A percentile compares a stretch with the other conserved stretches of the same genome.
Evolutionary conservation across 2,113 vertebrate genomes (phyloP).

Genomic region (Prietella phreatophila): DNA sequence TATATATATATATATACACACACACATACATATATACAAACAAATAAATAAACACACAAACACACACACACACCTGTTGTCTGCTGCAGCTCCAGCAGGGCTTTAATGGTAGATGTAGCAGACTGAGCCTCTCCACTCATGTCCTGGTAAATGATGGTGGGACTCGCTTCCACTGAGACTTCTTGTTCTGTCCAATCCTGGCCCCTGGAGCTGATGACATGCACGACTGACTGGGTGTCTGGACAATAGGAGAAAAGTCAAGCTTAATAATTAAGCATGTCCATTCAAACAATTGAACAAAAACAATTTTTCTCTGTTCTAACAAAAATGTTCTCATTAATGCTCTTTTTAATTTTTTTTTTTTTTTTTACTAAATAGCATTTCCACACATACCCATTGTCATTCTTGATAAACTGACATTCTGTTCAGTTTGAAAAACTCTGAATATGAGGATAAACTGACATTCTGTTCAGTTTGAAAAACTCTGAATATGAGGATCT

Average conservation of each 20-base stretch:
- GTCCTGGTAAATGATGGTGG: slow-evolving; percentile 95
- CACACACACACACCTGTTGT: slow-evolving; percentile 76
- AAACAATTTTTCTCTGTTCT: neutral
- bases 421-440: neutral
- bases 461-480: neutral
- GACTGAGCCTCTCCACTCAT: slow-evolving; percentile 90
- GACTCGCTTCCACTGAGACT: slow-evolving; percentile 88
- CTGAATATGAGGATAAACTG: too few relatives aligned
- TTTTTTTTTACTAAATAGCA: neutral
- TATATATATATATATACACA: too few relatives aligned
- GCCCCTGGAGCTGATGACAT: slow-evolving; percentile 89
- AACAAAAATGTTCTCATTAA: neutral
- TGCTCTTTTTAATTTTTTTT: too few relatives aligned
- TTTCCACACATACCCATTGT: neutral
- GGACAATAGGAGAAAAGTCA: slow-evolving; percentile 8
- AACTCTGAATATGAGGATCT: too few relatives aligned
- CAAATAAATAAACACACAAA: slow-evolving; percentile 43
- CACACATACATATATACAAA: too few relatives aligned
- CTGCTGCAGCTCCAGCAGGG: slow-evolving; percentile 93
- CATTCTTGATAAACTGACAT: neutral
- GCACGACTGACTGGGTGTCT: slow-evolving; percentile 90
- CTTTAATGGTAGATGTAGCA: slow-evolving; percentile 96
- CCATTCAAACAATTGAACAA: neutral
- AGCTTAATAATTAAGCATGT: neutral
- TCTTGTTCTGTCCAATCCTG: slow-evolving; percentile 96